Evolutionary conservation across 2,113 vertebrate species (phyloP).

Genomic region (Isichthys henryi): DNA sequence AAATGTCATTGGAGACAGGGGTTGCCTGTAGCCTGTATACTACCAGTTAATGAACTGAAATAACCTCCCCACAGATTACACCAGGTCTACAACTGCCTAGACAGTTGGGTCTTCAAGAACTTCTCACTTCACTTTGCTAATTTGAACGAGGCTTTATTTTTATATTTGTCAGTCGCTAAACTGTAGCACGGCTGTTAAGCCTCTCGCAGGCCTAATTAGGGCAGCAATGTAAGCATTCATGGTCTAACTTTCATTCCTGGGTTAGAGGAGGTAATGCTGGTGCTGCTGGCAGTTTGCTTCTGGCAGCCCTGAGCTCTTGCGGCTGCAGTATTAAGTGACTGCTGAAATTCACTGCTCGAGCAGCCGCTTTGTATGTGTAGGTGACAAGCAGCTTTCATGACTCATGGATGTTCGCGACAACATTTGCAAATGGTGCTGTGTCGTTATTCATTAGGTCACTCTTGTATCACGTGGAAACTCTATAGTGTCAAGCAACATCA

Average conservation of each 20-base stretch:
- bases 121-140: constrained; percentile 77
- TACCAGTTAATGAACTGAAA: constrained; percentile 79
- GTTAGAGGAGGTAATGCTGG: constrained; percentile 59
- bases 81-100: constrained; percentile 66
- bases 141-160: constrained; percentile 84
- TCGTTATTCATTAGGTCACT: constrained; percentile 78
- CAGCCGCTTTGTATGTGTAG: constrained; percentile 71
- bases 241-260: constrained; percentile 69
- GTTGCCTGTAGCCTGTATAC: constrained; percentile 74
- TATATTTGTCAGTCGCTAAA: constrained; percentile 76
- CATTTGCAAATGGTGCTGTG: constrained; percentile 59
- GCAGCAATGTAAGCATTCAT: constrained; percentile 76
- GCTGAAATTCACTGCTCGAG: constrained; percentile 78
- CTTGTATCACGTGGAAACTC: constrained; percentile 53
- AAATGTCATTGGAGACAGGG: constrained; percentile 67
- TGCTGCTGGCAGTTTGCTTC: constrained; percentile 67
- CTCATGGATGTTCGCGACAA: constrained; percentile 30
- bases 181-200: constrained; percentile 81
- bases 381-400: constrained; percentile 77
- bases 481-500: neutral
- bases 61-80: constrained; percentile 77
- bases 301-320: constrained; percentile 72
- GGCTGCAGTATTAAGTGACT: constrained; percentile 78
- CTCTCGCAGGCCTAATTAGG: constrained; percentile 81
- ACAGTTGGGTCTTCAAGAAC: constrained; percentile 73